phyloP scores from a whole-genome alignment of 2,888 invertebrate species.

The Phyto melanocephala region DNA sequence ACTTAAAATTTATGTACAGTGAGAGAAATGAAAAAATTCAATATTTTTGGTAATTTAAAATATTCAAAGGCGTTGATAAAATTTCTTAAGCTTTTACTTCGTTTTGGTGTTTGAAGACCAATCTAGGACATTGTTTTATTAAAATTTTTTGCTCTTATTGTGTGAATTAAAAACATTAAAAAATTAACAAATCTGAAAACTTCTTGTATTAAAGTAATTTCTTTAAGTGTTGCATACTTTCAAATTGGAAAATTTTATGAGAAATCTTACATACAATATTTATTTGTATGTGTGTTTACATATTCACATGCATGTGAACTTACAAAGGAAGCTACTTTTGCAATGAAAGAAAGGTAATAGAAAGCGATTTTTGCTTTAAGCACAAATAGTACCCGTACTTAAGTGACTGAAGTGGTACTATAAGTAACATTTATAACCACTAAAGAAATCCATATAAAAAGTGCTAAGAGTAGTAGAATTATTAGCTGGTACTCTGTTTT shows the following conservation, averaged over 20 bases:
- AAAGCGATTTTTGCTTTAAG: slow-evolving; percentile 9
- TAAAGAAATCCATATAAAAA: slow-evolving; percentile 18
- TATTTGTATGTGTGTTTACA: not conserved
- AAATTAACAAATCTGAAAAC: too few relatives aligned
- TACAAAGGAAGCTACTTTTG: not conserved
- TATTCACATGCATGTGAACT: not conserved
- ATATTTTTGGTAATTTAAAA: too few relatives aligned
- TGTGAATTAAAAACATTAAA: too few relatives aligned
- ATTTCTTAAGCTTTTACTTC: too few relatives aligned
- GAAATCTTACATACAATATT: not conserved
- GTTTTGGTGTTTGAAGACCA: too few relatives aligned
- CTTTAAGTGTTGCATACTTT: too few relatives aligned
- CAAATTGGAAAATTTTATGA: not conserved
- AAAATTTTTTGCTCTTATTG: too few relatives aligned
- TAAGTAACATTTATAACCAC: slow-evolving; percentile 41
- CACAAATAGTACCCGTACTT: slow-evolving; percentile 15
- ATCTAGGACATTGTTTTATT: too few relatives aligned
- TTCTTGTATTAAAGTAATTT: too few relatives aligned
- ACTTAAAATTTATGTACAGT: not conserved
- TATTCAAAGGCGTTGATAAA: too few relatives aligned
- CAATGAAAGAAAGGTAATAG: not conserved
- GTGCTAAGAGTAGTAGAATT: too few relatives aligned
- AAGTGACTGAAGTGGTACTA: slow-evolving; percentile 34
- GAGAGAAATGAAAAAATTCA: not conserved
- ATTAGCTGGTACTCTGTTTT: too few relatives aligned